Conservation (phyloP, 2,113 vertebrate genomes). For the Halichoerus grypus region DNA sequence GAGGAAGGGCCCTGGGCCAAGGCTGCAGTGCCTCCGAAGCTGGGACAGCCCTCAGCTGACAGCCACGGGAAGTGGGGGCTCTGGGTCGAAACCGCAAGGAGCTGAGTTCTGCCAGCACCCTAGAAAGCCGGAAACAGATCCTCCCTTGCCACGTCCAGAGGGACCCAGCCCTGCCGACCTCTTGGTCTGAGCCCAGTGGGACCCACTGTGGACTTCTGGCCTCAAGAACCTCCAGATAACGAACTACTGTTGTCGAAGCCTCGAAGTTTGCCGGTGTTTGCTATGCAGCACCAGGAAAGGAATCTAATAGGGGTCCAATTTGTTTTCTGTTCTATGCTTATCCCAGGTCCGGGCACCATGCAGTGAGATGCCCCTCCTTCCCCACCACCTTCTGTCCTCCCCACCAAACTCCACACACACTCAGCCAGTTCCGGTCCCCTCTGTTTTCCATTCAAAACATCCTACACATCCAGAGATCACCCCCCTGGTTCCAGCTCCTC, state of each 20-base stretch:
- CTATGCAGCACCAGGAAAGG: background rate
- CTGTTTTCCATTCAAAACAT: background rate
- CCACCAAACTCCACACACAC: background rate
- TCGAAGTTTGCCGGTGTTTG: accelerated
- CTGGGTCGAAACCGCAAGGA: too few relatives aligned
- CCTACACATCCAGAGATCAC: too few relatives aligned
- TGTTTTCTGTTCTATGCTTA: accelerated
- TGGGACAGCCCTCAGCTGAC: background rate
- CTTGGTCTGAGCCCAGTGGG: background rate
- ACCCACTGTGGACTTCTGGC: background rate
- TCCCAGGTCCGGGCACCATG: background rate
- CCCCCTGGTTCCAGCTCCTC: background rate
- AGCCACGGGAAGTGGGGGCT: background rate
- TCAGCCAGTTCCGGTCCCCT: background rate
- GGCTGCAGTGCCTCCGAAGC: background rate
- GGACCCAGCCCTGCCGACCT: background rate
- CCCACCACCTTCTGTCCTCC: background rate
- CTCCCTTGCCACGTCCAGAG: too few relatives aligned
- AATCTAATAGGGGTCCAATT: accelerated
- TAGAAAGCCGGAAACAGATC: accelerated
- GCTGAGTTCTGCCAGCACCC: background rate
- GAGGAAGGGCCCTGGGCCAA: background rate
- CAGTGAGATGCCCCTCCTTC: background rate
- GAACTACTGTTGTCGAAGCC: background rate
- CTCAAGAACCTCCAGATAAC: background rate